Conservation (phyloP, 2,888 invertebrate species). For the Agrotis puta region DNA sequence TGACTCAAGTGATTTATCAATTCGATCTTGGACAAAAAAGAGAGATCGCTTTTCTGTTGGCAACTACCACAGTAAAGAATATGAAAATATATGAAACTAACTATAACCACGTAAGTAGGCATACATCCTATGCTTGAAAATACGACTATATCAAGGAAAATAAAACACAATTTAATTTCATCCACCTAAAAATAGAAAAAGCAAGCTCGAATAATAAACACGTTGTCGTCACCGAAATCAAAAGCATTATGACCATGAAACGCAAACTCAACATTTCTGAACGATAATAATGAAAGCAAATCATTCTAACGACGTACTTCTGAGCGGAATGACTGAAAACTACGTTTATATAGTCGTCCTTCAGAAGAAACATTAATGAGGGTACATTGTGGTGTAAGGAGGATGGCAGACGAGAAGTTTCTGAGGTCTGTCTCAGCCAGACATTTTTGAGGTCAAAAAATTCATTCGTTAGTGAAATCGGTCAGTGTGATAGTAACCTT, state of each 20-base stretch:
- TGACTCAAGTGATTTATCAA: constrained; percentile 5
- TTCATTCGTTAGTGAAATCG: neutral
- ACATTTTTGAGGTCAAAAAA: neutral
- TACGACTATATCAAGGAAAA: constrained; percentile 19
- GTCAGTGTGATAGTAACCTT: neutral
- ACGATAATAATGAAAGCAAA: constrained; percentile 62
- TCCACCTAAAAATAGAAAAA: constrained; percentile 31
- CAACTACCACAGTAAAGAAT: too few species aligned
- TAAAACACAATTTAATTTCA: constrained; percentile 17
- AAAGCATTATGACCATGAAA: constrained; percentile 60
- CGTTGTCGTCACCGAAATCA: constrained; percentile 58
- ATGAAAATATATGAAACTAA: too few species aligned
- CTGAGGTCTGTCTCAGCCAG: too few species aligned
- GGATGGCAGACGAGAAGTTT: constrained; percentile 8
- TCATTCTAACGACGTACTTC: constrained; percentile 59
- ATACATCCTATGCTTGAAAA: neutral
- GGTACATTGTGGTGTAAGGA: constrained; percentile 40
- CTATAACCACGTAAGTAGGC: neutral
- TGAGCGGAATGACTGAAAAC: constrained; percentile 54
- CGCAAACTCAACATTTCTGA: constrained; percentile 57
- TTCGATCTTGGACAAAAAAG: constrained; percentile 2
- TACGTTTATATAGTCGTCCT: constrained; percentile 58
- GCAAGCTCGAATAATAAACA: constrained; percentile 36
- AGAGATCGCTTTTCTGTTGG: neutral
- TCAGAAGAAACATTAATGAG: constrained; percentile 61